Evolutionary conservation across 2,888 invertebrate genomes (phyloP).

Genomic region (Cenopis cana): DNA sequence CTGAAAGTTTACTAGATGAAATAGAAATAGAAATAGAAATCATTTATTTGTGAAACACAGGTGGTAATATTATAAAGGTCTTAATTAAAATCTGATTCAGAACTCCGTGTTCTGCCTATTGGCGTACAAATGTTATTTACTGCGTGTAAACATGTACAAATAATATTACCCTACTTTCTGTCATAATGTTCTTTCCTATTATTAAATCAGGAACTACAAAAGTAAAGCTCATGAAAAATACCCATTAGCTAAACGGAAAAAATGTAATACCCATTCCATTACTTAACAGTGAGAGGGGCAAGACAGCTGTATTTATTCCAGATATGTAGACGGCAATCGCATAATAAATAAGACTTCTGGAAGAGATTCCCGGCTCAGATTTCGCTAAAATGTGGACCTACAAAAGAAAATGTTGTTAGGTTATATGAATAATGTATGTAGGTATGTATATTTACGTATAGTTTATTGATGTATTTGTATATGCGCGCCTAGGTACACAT

Average conservation of each 20-base stretch:
- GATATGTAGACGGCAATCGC: slow-evolving; percentile 21
- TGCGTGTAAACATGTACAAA: neutral
- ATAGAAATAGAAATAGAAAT: too few species aligned
- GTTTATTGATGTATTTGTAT: too few species aligned
- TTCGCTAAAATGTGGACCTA: neutral
- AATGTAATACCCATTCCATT: slow-evolving; percentile 46
- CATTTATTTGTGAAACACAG: too few species aligned
- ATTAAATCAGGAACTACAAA: slow-evolving; percentile 46
- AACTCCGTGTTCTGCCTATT: too few species aligned
- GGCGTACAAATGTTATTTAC: too few species aligned
- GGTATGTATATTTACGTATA: too few species aligned
- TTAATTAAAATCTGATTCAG: too few species aligned
- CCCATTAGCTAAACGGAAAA: slow-evolving; percentile 65
- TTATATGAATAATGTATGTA: neutral
- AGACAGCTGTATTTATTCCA: slow-evolving; percentile 51
- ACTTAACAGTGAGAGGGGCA: slow-evolving; percentile 48
- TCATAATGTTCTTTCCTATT: slow-evolving; percentile 23
- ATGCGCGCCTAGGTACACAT: too few species aligned
- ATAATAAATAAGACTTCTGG: slow-evolving; percentile 33
- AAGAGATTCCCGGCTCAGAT: slow-evolving; percentile 21
- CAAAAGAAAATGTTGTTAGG: slow-evolving; percentile 5
- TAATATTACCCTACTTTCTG: slow-evolving; percentile 9
- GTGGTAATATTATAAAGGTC: too few species aligned
- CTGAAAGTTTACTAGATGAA: too few species aligned
- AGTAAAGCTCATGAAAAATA: slow-evolving; percentile 56